Conservation (phyloP, 2,797 vertebrate species). For the Argyrosomus regius region DNA sequence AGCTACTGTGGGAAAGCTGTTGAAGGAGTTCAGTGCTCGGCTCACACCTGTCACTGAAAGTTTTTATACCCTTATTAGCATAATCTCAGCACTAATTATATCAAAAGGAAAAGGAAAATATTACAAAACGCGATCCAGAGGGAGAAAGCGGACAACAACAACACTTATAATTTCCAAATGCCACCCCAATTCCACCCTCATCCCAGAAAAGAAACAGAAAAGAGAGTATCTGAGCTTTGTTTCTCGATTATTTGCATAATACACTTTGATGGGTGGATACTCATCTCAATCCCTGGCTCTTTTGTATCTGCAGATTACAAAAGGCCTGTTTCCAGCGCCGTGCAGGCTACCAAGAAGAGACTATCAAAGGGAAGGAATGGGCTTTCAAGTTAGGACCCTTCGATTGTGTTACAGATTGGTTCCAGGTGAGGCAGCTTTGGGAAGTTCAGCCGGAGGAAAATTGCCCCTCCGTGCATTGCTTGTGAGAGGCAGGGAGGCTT, state of each 20-base stretch:
- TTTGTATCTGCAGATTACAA: slow-evolving; percentile 85
- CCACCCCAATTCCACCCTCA: slow-evolving; percentile 61
- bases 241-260: slow-evolving; percentile 84
- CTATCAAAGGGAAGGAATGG: slow-evolving; percentile 88
- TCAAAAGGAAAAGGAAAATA: slow-evolving; percentile 34
- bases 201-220: slow-evolving; percentile 53
- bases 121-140: slow-evolving; percentile 37
- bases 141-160: slow-evolving; percentile 63
- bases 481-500: slow-evolving; percentile 84
- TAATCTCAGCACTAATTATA: slow-evolving; percentile 22
- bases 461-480: slow-evolving; percentile 84
- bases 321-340: slow-evolving; percentile 82
- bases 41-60: slow-evolving; percentile 65
- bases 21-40: slow-evolving; percentile 5
- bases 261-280: slow-evolving; percentile 86
- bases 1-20: slow-evolving; percentile 45
- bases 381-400: slow-evolving; percentile 90
- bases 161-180: slow-evolving; percentile 72
- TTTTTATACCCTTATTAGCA: background rate
- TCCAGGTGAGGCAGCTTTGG: slow-evolving; percentile 92
- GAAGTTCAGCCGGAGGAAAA: slow-evolving; percentile 88
- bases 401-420: slow-evolving; percentile 90
- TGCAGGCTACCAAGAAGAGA: slow-evolving; percentile 85
- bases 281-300: slow-evolving; percentile 79
- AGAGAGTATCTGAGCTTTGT: slow-evolving; percentile 85